phyloP scores from a whole-genome alignment of 2,888 invertebrate genomes.

The Dynastes hyllus region DNA sequence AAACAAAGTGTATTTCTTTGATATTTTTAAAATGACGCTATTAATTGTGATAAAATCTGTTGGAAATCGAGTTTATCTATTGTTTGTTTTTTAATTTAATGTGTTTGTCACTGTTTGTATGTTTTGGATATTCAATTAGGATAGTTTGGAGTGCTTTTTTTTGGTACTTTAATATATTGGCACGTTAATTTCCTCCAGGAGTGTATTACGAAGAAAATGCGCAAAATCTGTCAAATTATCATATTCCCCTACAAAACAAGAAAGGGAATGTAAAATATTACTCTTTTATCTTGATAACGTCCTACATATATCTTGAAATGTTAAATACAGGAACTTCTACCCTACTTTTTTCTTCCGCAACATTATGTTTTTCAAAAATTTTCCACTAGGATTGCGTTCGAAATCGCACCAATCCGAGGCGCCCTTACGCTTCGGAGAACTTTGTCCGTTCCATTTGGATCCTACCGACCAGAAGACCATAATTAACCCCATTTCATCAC shows the following conservation, averaged over 20 bases:
- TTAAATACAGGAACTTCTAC: no score
- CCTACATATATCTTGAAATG: background rate
- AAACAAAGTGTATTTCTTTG: no score
- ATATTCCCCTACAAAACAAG: background rate
- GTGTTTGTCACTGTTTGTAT: no score
- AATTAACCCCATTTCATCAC: slow-evolving; percentile 34
- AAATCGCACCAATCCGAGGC: background rate
- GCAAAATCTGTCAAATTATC: background rate
- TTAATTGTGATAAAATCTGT: no score
- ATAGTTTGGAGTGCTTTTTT: no score
- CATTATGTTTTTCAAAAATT: background rate
- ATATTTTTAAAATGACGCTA: no score
- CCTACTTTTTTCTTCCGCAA: background rate
- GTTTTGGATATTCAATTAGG: no score
- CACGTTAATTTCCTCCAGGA: no score
- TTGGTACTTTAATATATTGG: no score
- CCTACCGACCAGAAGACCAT: slow-evolving; percentile 16
- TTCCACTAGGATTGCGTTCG: background rate
- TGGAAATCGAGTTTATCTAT: no score
- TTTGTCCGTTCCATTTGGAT: slow-evolving; percentile 7
- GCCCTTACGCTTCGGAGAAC: background rate
- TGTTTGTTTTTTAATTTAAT: no score
- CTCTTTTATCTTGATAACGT: background rate
- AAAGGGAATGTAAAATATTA: background rate
- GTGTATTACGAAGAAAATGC: no score